phyloP scores from a whole-genome alignment of 1,140 invertebrate genomes.

The Palaemon carinicauda region DNA sequence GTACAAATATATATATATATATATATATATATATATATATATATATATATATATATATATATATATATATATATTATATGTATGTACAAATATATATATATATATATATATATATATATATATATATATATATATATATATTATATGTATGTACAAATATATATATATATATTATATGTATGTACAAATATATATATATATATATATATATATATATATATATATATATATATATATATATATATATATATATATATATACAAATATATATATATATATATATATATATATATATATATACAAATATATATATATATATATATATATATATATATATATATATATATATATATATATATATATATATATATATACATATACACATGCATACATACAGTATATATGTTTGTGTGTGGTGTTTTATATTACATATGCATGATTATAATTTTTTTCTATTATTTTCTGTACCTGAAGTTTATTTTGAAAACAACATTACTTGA shows the following conservation, averaged over 20 bases:
- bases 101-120: background rate
- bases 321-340: background rate
- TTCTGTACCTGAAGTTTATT: too few relatives aligned
- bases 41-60: background rate
- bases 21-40: background rate
- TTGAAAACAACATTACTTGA: too few relatives aligned
- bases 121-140: background rate
- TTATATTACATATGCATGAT: too few relatives aligned
- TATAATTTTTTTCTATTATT: too few relatives aligned
- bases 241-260: background rate
- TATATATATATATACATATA: background rate
- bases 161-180: background rate
- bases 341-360: background rate
- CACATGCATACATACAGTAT: background rate
- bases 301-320: background rate
- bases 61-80: background rate
- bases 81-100: background rate
- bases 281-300: background rate
- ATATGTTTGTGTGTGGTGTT: too few relatives aligned
- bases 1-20: background rate
- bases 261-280: background rate
- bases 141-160: background rate
- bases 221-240: background rate
- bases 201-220: background rate
- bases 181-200: slow-evolving; percentile 2